Evolutionary conservation across 2,888 invertebrate species (phyloP).

Genomic region (Lochmaea crataegi): DNA sequence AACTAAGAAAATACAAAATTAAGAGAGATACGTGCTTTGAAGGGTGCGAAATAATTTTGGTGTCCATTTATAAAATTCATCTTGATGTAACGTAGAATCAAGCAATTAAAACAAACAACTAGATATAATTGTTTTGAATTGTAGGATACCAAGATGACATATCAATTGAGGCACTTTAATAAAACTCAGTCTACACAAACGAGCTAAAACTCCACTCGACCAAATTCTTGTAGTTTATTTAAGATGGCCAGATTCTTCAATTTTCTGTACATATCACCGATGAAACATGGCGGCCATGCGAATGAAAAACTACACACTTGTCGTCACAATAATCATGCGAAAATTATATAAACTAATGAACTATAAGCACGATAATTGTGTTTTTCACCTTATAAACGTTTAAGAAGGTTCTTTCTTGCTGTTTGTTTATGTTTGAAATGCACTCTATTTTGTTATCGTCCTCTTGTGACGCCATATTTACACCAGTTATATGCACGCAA

Average conservation of each 20-base stretch:
- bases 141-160: conserved; percentile 52
- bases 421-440: conserved; percentile 61
- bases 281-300: conserved; percentile 64
- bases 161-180: conserved; percentile 54
- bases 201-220: conserved; percentile 51
- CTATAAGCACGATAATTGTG: conserved; percentile 60
- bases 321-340: conserved; percentile 62
- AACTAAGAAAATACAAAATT: conserved; percentile 53
- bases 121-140: conserved; percentile 48
- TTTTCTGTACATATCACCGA: conserved; percentile 58
- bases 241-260: conserved; percentile 53
- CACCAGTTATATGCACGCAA: conserved; percentile 58
- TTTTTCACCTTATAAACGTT: conserved; percentile 64
- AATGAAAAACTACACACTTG: conserved; percentile 61
- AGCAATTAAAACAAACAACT: conserved; percentile 61
- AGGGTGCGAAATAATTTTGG: conserved; percentile 56
- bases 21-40: conserved; percentile 62
- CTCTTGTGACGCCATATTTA: conserved; percentile 65
- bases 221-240: conserved; percentile 47
- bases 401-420: conserved; percentile 61
- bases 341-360: conserved; percentile 60
- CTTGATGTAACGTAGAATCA: conserved; percentile 55
- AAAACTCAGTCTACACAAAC: conserved; percentile 55
- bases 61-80: conserved; percentile 57
- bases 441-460: conserved; percentile 63